Percentiles rank a stretch among this genome's conserved stretches.
Evolutionary conservation across 2,113 vertebrate genomes (phyloP).

Genomic region (Dipodomys merriami): DNA sequence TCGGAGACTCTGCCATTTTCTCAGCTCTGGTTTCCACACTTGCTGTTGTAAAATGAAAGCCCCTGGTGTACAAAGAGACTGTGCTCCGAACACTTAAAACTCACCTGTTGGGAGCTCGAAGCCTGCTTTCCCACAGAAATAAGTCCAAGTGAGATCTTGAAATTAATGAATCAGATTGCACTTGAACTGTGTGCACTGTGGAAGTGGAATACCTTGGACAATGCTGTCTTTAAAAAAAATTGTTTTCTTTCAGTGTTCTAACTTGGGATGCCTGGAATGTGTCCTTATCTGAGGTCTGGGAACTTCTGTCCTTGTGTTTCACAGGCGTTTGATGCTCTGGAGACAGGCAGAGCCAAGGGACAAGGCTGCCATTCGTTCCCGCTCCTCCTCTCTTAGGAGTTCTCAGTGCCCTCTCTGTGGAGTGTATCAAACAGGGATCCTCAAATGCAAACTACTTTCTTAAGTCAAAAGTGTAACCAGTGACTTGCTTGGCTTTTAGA

Average conservation of each 20-base stretch:
- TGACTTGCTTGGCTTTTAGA: background rate
- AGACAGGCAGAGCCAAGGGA: background rate
- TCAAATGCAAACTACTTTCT: background rate
- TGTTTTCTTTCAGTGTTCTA: slow-evolving; percentile 22
- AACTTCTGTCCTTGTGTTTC: background rate
- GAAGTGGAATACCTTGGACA: background rate
- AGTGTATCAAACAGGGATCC: background rate
- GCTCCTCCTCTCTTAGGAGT: background rate
- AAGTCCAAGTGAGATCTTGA: background rate
- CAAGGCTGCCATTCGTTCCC: too few relatives aligned
- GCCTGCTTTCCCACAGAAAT: background rate
- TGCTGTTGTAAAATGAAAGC: background rate
- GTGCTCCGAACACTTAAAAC: background rate
- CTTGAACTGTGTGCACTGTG: background rate
- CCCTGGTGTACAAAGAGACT: background rate
- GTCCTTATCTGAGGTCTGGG: background rate
- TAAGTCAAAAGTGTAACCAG: background rate
- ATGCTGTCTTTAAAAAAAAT: background rate
- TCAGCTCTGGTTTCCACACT: background rate
- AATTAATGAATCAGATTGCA: background rate
- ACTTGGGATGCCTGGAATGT: slow-evolving; percentile 16
- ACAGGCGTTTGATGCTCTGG: background rate
- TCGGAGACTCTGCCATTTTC: background rate
- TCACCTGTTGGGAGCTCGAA: background rate
- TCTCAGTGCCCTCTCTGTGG: background rate